Percentiles rank a stretch among this genome's conserved stretches.
Conservation (phyloP, 2,888 invertebrate species). For the Drosophila rellima region DNA sequence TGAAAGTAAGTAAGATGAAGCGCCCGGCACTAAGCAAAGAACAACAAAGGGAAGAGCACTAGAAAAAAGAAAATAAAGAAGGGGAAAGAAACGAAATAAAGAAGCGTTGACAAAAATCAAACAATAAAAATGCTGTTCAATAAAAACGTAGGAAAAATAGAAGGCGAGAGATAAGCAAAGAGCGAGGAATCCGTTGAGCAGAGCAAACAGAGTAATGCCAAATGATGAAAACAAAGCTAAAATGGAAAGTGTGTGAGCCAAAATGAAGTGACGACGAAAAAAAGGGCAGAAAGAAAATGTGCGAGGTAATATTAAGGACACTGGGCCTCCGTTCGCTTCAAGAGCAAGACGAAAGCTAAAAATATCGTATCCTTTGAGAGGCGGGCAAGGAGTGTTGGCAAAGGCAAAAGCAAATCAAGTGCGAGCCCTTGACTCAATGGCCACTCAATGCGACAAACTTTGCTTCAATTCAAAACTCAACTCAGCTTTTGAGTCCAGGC, state of each 20-base stretch:
- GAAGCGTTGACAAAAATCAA: constrained; percentile 79
- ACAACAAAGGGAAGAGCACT: constrained; percentile 49
- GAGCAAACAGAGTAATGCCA: constrained; percentile 56
- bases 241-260: constrained; percentile 40
- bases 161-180: constrained; percentile 57
- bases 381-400: constrained; percentile 10
- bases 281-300: constrained; percentile 46
- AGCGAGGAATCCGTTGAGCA: constrained; percentile 43
- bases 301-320: constrained; percentile 64
- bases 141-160: constrained; percentile 49
- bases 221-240: constrained; percentile 61
- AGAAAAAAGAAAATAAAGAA: constrained; percentile 21
- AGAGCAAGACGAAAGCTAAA: constrained; percentile 36
- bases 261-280: constrained; percentile 64
- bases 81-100: constrained; percentile 26
- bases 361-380: constrained; percentile 13
- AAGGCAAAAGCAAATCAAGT: constrained; percentile 60
- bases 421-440: constrained; percentile 70
- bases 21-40: constrained; percentile 52
- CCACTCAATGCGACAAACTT: constrained; percentile 65
- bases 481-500: constrained; percentile 15
- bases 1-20: constrained; percentile 67
- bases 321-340: constrained; percentile 35
- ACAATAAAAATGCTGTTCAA: constrained; percentile 73
- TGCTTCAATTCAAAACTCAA: constrained; percentile 11